Evolutionary conservation across 2,113 vertebrate species (phyloP).

Genomic region (Protomyctophum bolini): DNA sequence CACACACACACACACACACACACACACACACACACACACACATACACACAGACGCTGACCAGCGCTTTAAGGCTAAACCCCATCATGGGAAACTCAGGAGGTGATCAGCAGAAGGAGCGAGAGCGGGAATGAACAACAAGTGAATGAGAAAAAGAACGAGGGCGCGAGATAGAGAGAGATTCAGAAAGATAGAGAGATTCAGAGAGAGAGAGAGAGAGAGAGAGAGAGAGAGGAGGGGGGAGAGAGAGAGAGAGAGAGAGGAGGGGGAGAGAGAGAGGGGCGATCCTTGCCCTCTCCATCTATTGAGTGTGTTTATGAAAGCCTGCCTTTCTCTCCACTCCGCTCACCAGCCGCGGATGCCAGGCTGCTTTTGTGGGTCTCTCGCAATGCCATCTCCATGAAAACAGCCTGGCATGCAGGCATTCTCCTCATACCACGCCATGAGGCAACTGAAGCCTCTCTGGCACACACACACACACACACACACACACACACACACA

Average conservation of each 20-base stretch:
- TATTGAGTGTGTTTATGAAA: constrained; percentile 79
- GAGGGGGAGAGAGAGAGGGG: constrained; percentile 42
- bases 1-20: constrained; percentile 30
- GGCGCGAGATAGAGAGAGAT: constrained; percentile 13
- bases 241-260: constrained; percentile 26
- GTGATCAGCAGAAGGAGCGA: constrained; percentile 34
- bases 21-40: constrained; percentile 23
- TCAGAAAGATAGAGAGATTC: constrained; percentile 4
- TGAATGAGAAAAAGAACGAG: constrained; percentile 11
- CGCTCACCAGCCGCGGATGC: constrained; percentile 63
- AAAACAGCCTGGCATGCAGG: constrained; percentile 82
- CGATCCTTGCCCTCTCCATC: constrained; percentile 63
- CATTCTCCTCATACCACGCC: constrained; percentile 64
- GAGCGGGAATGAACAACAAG: not conserved
- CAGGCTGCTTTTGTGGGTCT: constrained; percentile 78
- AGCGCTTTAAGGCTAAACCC: constrained; percentile 43
- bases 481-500: constrained; percentile 20
- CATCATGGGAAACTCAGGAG: constrained; percentile 56
- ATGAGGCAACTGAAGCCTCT: too few species aligned
- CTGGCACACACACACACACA: constrained; percentile 10
- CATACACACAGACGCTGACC: constrained; percentile 43
- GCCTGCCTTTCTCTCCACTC: constrained; percentile 47
- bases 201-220: not conserved
- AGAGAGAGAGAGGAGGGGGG: not conserved
- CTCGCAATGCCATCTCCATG: constrained; percentile 83